Evolutionary conservation across 2,113 vertebrate genomes (phyloP).

Genomic region (Sturnira hondurensis): DNA sequence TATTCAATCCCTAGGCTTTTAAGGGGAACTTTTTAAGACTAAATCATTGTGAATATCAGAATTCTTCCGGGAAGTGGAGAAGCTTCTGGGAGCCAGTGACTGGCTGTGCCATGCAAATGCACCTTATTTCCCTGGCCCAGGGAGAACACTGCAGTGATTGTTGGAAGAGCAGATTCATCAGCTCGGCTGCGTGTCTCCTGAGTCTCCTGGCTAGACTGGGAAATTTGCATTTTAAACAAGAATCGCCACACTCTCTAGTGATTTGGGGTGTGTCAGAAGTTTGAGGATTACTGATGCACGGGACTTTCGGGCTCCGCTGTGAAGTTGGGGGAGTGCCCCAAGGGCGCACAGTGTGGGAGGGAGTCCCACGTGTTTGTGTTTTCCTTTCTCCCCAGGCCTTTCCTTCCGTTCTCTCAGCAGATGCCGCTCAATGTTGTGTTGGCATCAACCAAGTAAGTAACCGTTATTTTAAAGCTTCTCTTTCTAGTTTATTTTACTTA

Average conservation of each 20-base stretch:
- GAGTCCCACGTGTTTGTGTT: conserved; percentile 11
- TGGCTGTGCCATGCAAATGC: background rate
- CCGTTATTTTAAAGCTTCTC: conserved; percentile 1
- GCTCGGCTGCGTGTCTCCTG: background rate
- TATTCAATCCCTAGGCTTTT: background rate
- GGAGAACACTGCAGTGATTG: background rate
- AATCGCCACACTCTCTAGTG: background rate
- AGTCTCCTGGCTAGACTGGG: background rate
- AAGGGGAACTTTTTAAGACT: background rate
- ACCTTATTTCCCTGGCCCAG: background rate
- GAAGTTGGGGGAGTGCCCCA: background rate
- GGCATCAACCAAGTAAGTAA: conserved; percentile 82
- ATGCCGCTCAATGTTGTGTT: conserved; percentile 76
- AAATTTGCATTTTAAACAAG: background rate
- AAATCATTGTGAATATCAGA: background rate
- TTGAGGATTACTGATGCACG: background rate
- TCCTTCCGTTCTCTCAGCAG: conserved; percentile 77
- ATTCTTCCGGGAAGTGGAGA: background rate
- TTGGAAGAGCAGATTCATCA: background rate
- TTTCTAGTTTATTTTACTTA: background rate
- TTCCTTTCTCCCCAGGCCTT: conserved; percentile 80
- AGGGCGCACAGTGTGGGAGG: background rate
- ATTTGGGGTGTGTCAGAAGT: background rate
- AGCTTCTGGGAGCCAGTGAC: background rate
- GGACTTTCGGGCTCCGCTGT: background rate